Evolutionary conservation across 2,113 vertebrate species (phyloP), one percentile per base, ranked within the genome.

Genomic region (Cephalopholis sonnerati): DNA sequence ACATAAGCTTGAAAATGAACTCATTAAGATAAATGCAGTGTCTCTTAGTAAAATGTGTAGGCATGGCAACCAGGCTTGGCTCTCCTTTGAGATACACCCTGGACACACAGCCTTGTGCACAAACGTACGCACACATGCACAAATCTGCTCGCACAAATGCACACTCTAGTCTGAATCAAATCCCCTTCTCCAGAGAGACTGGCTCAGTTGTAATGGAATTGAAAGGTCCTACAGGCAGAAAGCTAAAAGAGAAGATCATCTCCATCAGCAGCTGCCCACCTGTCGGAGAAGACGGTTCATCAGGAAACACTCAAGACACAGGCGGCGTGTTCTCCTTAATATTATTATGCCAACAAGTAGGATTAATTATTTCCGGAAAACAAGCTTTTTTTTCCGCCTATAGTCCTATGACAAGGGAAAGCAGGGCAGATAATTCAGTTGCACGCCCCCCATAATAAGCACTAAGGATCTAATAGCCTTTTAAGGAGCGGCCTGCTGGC

Each of bases 291-390:
- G 69, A 74, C n/a, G 70, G 27, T 80, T 74, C 63, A 74, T 82
- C 65, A 85, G 84, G 75, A 85, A 89, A 80, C 73, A 86, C 90
- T 88, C 77, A 50, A 83, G 81, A 81, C 90, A 65, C 50, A 10
- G 24, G 72, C 65, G 65, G 66, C 13, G 25, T 59, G 77, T 69
- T 85, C 67, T 62, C 69, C 73, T 53, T 44, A 84, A 86, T 91
- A 88, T 78, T 87, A 86, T 92, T 85, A 88, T 70, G 66, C 68
- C 86, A 86, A 92, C 87, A 83, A 88, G 89, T 63, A 48, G 85
- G 90, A 93, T 95, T 88, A 87, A 93, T 94, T 90, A 90, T 91
- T 92, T 92, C 90, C 84, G 53, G 86, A 91, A 94, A 93, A 93
- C 81, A 81, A 64, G 81, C 72, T 87, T 90, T 87, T n/a, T 44